Percentiles rank a stretch among this genome's conserved stretches.
Conservation (phyloP, 1,140 invertebrate species). For the Pachypsylla venusta region DNA sequence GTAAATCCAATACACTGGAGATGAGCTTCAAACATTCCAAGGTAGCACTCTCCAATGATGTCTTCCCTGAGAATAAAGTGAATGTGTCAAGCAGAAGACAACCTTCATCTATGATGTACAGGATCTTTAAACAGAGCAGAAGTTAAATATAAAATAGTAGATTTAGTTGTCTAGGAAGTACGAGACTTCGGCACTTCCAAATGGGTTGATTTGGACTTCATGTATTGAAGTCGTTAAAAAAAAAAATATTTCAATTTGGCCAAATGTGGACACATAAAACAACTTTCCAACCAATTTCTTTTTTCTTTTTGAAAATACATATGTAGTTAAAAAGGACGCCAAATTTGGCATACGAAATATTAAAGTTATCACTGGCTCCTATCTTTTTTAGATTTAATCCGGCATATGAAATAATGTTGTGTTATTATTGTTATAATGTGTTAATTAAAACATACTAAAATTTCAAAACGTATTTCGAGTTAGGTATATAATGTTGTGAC, state of each 20-base stretch:
- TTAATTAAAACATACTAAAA: neutral
- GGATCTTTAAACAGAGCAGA: slow-evolving; percentile 38
- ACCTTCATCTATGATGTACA: slow-evolving; percentile 67
- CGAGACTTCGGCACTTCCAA: too few relatives aligned
- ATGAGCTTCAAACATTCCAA: slow-evolving; percentile 53
- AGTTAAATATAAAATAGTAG: too few relatives aligned
- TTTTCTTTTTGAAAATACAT: neutral
- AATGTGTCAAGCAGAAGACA: slow-evolving; percentile 55
- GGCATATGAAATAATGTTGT: too few relatives aligned
- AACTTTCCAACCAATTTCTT: neutral
- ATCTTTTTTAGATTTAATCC: too few relatives aligned
- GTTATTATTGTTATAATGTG: too few relatives aligned
- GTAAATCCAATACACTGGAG: slow-evolving; percentile 42
- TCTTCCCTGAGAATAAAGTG: slow-evolving; percentile 47
- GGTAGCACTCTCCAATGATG: slow-evolving; percentile 44
- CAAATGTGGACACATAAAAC: slow-evolving; percentile 14
- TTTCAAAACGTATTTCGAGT: neutral
- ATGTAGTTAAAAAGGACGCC: neutral
- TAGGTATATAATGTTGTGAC: too few relatives aligned
- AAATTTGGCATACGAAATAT: neutral
- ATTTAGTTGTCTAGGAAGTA: too few relatives aligned
- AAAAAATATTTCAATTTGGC: too few relatives aligned
- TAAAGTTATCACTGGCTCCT: too few relatives aligned
- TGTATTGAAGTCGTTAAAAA: too few relatives aligned
- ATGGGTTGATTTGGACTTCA: too few relatives aligned